Evolutionary conservation across 2,113 vertebrate species (phyloP), one percentile per base, ranked within the genome.

Genomic region (Notothenia rossii): DNA sequence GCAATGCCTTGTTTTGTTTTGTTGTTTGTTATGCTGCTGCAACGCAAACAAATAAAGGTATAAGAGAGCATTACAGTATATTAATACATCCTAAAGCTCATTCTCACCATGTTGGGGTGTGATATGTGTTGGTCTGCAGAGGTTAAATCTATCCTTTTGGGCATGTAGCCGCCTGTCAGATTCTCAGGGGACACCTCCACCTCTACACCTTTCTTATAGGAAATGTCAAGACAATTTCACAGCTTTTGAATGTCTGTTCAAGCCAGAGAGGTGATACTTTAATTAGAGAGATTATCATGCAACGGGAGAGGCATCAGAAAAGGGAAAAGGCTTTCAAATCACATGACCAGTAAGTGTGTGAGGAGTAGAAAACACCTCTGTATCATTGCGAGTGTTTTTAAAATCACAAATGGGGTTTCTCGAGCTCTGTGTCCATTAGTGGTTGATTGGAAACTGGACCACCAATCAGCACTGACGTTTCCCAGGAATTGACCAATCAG

Each of bases 331-430:
- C 17, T 36, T 65, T 29, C 3, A 68, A 54, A 68, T 7, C 29
- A 43, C 49, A 50, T 0, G 22, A 4, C 22, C 14, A 17, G 14
- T 48, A 43, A 10, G 43, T 7, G 9, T 22, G 25, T n/a, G 11
- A 46, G 12, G 20, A 46, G 59, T 1, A 5, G 33, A 43, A n/a
- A 11, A 18, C 6, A 18, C 1, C 4, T n/a, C 14, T 10, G 7
- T 3, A 29, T 8, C 29, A 60, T 60, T 10, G 15, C 10, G 14
- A n/a, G 15, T 48, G 10, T 70, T 81, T 46, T 88, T 82, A n/a
- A 48, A 75, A 82, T 83, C 61, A 83, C 10, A 33, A 69, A 60
- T n/a, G 79, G 86, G 25, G 86, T 83, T 85, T 82, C 53, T 53
- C 81, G 33, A 8, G 40, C 12, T 40, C 33, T 7, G 36, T 13